Conservation (phyloP, 1,140 invertebrate genomes). For the Mya arenaria region DNA sequence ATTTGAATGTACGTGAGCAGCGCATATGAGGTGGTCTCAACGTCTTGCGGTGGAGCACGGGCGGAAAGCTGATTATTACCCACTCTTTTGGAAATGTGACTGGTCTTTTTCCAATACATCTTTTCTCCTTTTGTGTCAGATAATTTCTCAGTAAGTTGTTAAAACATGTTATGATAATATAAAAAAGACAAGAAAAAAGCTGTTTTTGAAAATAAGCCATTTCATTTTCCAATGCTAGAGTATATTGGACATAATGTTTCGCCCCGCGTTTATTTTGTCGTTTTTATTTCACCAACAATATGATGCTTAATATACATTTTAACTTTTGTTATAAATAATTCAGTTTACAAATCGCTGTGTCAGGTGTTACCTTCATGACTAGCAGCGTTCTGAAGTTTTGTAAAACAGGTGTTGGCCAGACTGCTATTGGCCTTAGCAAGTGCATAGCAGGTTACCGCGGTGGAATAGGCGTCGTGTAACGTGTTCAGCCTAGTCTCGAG, state of each 20-base stretch:
- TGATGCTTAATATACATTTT: not conserved
- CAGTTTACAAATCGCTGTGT: not conserved
- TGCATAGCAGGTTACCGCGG: conserved; percentile 8
- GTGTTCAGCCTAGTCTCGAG: conserved; percentile 1
- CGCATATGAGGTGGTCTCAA: conserved; percentile 93
- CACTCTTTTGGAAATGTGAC: no score
- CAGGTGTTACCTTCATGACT: conserved; percentile 7
- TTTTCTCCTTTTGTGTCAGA: not conserved
- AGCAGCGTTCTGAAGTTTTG: not conserved
- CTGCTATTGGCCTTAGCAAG: not conserved
- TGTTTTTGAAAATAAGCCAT: no score
- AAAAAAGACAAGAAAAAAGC: no score
- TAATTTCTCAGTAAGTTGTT: no score
- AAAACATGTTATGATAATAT: no score
- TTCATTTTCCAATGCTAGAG: no score
- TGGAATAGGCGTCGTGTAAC: not conserved
- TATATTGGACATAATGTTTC: no score
- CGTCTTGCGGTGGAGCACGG: conserved; percentile 83
- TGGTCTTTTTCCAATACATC: not conserved
- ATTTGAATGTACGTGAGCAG: conserved; percentile 84
- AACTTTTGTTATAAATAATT: not conserved
- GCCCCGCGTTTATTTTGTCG: no score
- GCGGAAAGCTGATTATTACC: no score
- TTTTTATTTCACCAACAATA: not conserved
- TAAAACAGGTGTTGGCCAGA: not conserved